phyloP scores from a whole-genome alignment of 2,888 invertebrate genomes.

The Lasioglossum calceatum region DNA sequence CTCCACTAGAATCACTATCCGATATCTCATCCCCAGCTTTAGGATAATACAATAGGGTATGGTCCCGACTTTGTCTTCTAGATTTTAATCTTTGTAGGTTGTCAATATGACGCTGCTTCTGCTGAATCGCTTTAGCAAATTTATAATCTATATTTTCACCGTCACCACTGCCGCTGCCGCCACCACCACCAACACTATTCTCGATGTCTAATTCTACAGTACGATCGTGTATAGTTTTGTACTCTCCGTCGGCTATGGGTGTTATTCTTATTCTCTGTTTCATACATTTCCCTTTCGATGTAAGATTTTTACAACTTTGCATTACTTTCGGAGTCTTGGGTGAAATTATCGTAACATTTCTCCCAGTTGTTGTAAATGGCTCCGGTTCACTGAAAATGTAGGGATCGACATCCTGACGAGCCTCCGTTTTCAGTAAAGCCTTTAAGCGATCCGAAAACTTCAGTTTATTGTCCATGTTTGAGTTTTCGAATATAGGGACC shows the following conservation, averaged over 20 bases:
- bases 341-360: slow-evolving; percentile 75
- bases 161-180: slow-evolving; percentile 42
- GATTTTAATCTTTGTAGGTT: slow-evolving; percentile 73
- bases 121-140: slow-evolving; percentile 66
- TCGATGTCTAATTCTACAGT: slow-evolving; percentile 54
- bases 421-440: slow-evolving; percentile 83
- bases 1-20: slow-evolving; percentile 84
- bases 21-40: slow-evolving; percentile 84
- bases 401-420: slow-evolving; percentile 84
- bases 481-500: slow-evolving; percentile 78
- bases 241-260: slow-evolving; percentile 61
- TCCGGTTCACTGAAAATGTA: slow-evolving; percentile 85
- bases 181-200: slow-evolving; percentile 39
- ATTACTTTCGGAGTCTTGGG: slow-evolving; percentile 76
- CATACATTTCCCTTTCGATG: slow-evolving; percentile 79
- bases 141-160: slow-evolving; percentile 70
- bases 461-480: slow-evolving; percentile 84
- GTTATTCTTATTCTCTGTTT: slow-evolving; percentile 76
- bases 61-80: slow-evolving; percentile 78
- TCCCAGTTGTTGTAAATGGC: slow-evolving; percentile 75
- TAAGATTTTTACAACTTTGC: slow-evolving; percentile 75
- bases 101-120: slow-evolving; percentile 71
- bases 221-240: slow-evolving; percentile 56
- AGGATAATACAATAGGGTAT: slow-evolving; percentile 82
- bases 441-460: slow-evolving; percentile 85